Conservation (phyloP, 2,113 vertebrate genomes). For the Oxyura jamaicensis region DNA sequence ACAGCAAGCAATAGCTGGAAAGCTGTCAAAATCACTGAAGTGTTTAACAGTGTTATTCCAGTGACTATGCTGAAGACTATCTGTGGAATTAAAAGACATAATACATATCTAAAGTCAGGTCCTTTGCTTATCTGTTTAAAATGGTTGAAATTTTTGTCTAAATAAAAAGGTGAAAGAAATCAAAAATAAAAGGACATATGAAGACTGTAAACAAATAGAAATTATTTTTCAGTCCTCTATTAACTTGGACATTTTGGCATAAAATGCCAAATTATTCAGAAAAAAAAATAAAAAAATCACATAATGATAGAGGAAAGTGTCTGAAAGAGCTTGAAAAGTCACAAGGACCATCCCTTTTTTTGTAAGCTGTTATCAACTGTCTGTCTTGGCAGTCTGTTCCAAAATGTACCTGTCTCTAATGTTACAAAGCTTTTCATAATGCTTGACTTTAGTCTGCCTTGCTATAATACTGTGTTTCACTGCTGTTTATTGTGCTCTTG, state of each 20-base stretch:
- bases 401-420: background rate
- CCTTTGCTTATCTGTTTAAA: background rate
- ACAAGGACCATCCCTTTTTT: background rate
- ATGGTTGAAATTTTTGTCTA: background rate
- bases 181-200: background rate
- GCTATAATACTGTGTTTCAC: background rate
- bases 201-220: background rate
- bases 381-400: background rate
- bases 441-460: background rate
- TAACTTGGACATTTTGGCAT: background rate
- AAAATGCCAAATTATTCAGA: background rate
- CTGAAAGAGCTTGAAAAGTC: background rate
- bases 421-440: background rate
- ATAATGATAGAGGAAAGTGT: background rate
- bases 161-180: background rate
- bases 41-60: conserved; percentile 57
- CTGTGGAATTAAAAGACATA: conserved; percentile 23
- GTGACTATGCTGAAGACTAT: background rate
- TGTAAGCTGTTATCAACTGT: background rate
- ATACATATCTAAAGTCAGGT: background rate
- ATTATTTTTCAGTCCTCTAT: background rate
- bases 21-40: conserved; percentile 65
- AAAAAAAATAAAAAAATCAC: background rate
- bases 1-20: conserved; percentile 53
- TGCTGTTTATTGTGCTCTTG: background rate